A percentile compares a stretch with the other conserved stretches of the same genome.
These are phyloP conservation scores for Zaprionus ornatus DNA, from an alignment of 1,140 invertebrate genomes.

Conservation along the genomic window DNA sequence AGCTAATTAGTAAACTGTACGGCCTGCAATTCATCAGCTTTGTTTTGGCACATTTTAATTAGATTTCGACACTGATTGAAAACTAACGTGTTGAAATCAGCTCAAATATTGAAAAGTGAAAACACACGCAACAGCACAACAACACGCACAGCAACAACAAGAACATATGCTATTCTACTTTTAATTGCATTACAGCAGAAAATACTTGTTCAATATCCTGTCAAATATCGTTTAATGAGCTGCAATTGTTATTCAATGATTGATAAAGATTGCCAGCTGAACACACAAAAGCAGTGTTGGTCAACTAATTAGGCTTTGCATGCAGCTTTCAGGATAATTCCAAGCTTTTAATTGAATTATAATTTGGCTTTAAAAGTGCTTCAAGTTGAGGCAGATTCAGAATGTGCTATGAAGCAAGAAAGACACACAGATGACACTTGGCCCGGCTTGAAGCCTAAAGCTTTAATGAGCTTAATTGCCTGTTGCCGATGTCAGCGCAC, in stretches of 20 bases:
- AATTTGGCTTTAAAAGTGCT: too few species aligned
- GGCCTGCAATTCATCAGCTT: background rate
- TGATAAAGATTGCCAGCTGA: background rate
- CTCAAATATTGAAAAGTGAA: background rate
- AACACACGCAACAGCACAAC: background rate
- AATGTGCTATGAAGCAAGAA: background rate
- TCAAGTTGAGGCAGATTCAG: background rate
- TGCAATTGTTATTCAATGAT: background rate
- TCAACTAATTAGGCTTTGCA: background rate
- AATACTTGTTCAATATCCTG: too few species aligned
- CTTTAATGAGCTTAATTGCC: conserved; percentile 1
- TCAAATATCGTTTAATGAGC: background rate
- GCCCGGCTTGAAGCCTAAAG: background rate
- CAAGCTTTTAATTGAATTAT: background rate
- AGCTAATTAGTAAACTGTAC: background rate
- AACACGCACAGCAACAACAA: background rate
- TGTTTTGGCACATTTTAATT: background rate
- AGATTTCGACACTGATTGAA: background rate
- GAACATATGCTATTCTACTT: background rate
- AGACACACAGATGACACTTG: background rate
- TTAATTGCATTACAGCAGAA: background rate
- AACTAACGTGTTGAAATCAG: background rate
- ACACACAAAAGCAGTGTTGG: background rate
- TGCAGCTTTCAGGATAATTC: background rate
- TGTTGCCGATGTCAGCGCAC: background rate